phyloP scores from a whole-genome alignment of 2,888 invertebrate genomes.

The Eilema griseolum region DNA sequence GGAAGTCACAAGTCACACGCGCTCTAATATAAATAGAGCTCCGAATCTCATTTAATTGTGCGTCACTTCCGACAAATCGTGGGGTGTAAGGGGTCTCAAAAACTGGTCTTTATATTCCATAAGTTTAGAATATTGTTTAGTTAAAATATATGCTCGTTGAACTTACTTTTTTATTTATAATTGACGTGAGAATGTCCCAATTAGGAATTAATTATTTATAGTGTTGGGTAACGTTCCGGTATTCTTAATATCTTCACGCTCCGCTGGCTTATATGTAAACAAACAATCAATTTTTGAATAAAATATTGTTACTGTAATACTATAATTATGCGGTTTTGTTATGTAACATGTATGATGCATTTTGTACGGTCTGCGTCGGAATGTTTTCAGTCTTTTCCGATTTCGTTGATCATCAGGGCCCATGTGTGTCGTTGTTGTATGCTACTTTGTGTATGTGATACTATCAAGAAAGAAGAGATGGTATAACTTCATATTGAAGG shows the following conservation, averaged over 20 bases:
- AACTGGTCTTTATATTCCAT: slow-evolving; percentile 37
- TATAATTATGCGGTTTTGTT: slow-evolving; percentile 9
- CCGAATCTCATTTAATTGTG: slow-evolving; percentile 26
- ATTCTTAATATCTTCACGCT: slow-evolving; percentile 27
- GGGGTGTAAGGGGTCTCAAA: slow-evolving; percentile 31
- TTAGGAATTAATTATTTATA: slow-evolving; percentile 42
- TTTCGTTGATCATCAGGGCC: background rate
- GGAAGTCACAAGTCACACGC: slow-evolving; percentile 56
- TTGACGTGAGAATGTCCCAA: slow-evolving; percentile 57
- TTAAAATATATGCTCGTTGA: slow-evolving; percentile 48
- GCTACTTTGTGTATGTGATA: background rate
- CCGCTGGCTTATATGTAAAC: slow-evolving; percentile 25
- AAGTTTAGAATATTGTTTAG: slow-evolving; percentile 49
- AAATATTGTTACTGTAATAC: slow-evolving; percentile 21
- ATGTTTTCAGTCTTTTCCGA: background rate
- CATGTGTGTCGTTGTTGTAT: background rate
- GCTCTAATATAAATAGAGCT: slow-evolving; percentile 43
- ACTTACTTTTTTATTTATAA: slow-evolving; percentile 46
- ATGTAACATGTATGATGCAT: background rate
- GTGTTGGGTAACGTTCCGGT: slow-evolving; percentile 27
- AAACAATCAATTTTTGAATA: slow-evolving; percentile 25
- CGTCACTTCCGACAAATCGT: slow-evolving; percentile 20
- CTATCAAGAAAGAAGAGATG: background rate
- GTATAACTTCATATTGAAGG: background rate
- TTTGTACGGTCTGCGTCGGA: background rate